These are phyloP conservation scores for Paramisgurnus dabryanus DNA, from an alignment of 2,113 vertebrate species.

Conservation along the genomic window DNA sequence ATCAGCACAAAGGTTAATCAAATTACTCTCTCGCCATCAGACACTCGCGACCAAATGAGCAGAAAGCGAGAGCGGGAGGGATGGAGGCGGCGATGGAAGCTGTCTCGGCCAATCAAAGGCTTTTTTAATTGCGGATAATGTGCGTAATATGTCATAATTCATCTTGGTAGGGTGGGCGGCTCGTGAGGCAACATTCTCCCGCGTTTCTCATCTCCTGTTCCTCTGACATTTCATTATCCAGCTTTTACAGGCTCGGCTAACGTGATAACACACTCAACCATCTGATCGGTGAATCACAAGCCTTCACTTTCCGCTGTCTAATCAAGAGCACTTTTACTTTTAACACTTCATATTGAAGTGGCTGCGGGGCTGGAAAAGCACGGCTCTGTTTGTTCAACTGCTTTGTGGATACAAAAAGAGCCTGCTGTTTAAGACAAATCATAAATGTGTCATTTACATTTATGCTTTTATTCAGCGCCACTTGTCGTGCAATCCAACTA, in stretches of 20 bases:
- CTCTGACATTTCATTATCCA: slow-evolving; percentile 50
- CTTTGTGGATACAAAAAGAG: background rate
- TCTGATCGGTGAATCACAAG: slow-evolving; percentile 51
- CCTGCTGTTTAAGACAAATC: too few relatives aligned
- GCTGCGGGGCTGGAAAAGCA: background rate
- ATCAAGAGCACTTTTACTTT: slow-evolving; percentile 30
- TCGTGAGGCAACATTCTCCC: slow-evolving; percentile 23
- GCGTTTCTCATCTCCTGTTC: slow-evolving; percentile 45
- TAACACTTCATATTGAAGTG: background rate
- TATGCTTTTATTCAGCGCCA: too few relatives aligned
- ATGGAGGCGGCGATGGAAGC: slow-evolving; percentile 36
- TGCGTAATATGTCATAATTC: slow-evolving; percentile 57
- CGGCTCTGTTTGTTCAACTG: background rate
- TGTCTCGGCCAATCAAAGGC: slow-evolving; percentile 46
- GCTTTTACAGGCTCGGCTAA: slow-evolving; percentile 48
- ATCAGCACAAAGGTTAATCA: slow-evolving; percentile 54
- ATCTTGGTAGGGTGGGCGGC: slow-evolving; percentile 35
- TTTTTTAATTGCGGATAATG: slow-evolving; percentile 56
- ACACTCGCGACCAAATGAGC: slow-evolving; percentile 45
- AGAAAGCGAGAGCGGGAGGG: slow-evolving; percentile 21
- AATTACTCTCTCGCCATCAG: slow-evolving; percentile 51
- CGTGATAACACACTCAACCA: slow-evolving; percentile 38
- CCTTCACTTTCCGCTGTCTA: slow-evolving; percentile 47
- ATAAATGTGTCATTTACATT: too few relatives aligned
- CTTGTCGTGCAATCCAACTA: too few relatives aligned